Percentiles rank a stretch among this genome's conserved stretches.
phyloP scores from a whole-genome alignment of 1,140 invertebrate species.

The Aplysia californica region DNA sequence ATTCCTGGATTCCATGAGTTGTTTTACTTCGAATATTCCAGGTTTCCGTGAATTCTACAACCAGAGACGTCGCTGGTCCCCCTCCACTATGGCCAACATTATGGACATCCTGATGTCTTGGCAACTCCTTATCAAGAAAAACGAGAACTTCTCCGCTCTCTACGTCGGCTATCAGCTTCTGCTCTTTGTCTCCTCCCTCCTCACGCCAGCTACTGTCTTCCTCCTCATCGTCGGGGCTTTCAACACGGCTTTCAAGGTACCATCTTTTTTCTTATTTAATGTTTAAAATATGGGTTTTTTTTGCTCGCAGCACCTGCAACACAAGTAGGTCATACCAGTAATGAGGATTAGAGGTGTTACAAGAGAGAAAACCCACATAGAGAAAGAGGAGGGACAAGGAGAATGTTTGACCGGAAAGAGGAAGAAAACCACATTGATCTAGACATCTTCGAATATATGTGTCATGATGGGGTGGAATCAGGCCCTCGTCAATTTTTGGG shows the following conservation, averaged over 20 bases:
- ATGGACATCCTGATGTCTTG: constrained; percentile 71
- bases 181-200: constrained; percentile 72
- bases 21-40: too few species aligned
- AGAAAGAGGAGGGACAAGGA: too few species aligned
- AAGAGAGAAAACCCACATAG: too few species aligned
- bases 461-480: too few species aligned
- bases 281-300: background rate
- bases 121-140: constrained; percentile 50
- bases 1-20: too few species aligned
- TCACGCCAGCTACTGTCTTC: constrained; percentile 77
- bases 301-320: too few species aligned
- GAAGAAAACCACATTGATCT: too few species aligned
- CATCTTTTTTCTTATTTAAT: background rate
- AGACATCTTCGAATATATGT: too few species aligned
- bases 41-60: constrained; percentile 76
- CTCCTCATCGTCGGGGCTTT: constrained; percentile 76
- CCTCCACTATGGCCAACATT: constrained; percentile 78
- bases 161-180: constrained; percentile 61
- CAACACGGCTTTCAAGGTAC: constrained; percentile 68
- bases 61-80: constrained; percentile 75
- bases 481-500: too few species aligned
- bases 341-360: too few species aligned
- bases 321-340: too few species aligned
- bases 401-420: too few species aligned
- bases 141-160: constrained; percentile 59